Evolutionary conservation across 2,888 invertebrate genomes (phyloP), one percentile per base, ranked within the genome.

Genomic region (Tortricodes alternella): DNA sequence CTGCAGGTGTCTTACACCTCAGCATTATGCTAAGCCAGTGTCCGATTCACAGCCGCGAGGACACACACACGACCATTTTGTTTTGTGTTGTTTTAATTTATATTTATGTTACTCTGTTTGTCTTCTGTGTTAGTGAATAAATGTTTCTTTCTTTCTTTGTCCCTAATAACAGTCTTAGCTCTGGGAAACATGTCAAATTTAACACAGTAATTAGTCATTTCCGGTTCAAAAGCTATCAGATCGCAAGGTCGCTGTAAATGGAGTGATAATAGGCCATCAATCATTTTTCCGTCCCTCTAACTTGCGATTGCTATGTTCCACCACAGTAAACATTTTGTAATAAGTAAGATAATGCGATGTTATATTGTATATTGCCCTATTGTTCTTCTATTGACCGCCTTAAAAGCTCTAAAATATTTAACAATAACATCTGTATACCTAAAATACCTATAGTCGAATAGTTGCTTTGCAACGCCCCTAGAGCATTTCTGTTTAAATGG

Each of bases 221-320:
- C 8, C 6, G 18, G 13, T 13, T 18, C n/a, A 24, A 35, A 52
- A 18, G 32, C 43, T 23, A 43, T 43, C 51, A 51, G 41, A 34
- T 51, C 41, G 21, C 13, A 9, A 11, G 32, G 16, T 6, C 19
- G 39, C 50, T 32, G 39, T 39, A 34, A 34, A 52, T 44, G 52
- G 35, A 52, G 43, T 43, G 52, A 37, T 37, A 44, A 43, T 44
- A 27, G 43, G 52, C 44, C 18, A 35, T 27, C 44, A 52, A 35
- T 35, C 18, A 52, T 52, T 35, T 24, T 52, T 43, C 24, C 35
- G 43, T 43, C 43, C 43, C 43, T 35, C 18, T 43, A n/a, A n/a
- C n/a, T n/a, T n/a, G n/a, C n/a, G n/a, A 41, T 51, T 34, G 35
- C 49, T 19, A 39, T 49, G 13, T 49, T 49, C 38, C 27, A 27